Evolutionary conservation across 2,113 vertebrate species (phyloP).

Genomic region (Notarius quadriscutis): DNA sequence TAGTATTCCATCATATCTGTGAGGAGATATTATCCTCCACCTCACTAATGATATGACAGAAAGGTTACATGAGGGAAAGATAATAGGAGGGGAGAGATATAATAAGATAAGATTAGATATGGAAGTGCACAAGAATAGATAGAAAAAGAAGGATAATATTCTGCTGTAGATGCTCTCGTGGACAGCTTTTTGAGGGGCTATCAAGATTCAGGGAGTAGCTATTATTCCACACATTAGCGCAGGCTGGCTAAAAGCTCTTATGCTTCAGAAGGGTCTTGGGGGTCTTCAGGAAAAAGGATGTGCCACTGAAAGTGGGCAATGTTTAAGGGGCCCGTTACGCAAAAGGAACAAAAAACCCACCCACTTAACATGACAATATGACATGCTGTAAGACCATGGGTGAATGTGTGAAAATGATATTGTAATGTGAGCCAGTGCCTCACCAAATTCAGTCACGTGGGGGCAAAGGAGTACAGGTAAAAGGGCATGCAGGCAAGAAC

Average conservation of each 20-base stretch:
- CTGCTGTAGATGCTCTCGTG: conserved; percentile 50
- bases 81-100: conserved; percentile 50
- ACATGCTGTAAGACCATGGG: conserved; percentile 43
- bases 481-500: conserved; percentile 7
- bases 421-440: conserved; percentile 17
- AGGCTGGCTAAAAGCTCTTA: conserved; percentile 81
- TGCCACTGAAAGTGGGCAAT: conserved; percentile 56
- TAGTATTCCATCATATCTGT: conserved; percentile 46
- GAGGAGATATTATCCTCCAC: conserved; percentile 50
- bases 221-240: conserved; percentile 81
- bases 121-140: conserved; percentile 54
- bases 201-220: conserved; percentile 71
- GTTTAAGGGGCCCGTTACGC: conserved; percentile 57
- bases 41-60: conserved; percentile 50
- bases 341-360: conserved; percentile 22
- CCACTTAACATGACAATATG: conserved; percentile 54
- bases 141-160: conserved; percentile 47
- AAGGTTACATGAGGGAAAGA: conserved; percentile 47
- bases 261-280: conserved; percentile 74
- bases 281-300: conserved; percentile 68
- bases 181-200: conserved; percentile 54
- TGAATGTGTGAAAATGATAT: conserved; percentile 38
- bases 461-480: conserved; percentile 21
- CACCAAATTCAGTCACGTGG: conserved; percentile 5
- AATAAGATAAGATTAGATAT: conserved; percentile 56